These are phyloP conservation scores for Microchrysa polita DNA, from an alignment of 2,888 invertebrate species.

Conservation along the genomic window DNA sequence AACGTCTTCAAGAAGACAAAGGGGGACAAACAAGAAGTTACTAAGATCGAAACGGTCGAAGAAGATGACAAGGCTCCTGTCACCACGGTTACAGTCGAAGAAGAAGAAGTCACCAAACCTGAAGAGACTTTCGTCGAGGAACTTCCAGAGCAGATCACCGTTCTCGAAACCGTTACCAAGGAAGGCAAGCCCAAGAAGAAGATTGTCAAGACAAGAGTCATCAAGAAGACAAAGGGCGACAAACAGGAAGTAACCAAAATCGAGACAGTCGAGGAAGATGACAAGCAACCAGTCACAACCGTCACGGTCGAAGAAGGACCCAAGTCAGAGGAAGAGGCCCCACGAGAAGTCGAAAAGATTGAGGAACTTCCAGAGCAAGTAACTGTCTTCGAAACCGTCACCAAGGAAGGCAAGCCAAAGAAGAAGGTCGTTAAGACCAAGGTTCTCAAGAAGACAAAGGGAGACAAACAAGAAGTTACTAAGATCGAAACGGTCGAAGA, in stretches of 20 bases:
- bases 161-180: neutral
- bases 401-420: slow-evolving; percentile 60
- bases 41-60: slow-evolving; percentile 61
- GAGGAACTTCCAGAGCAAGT: slow-evolving; percentile 61
- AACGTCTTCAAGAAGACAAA: slow-evolving; percentile 59
- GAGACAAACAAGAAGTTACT: slow-evolving; percentile 62
- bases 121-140: too few relatives aligned
- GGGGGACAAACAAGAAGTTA: slow-evolving; percentile 58
- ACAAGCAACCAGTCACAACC: slow-evolving; percentile 60
- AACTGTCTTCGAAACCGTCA: slow-evolving; percentile 61
- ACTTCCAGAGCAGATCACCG: neutral
- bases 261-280: slow-evolving; percentile 63
- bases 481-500: slow-evolving; percentile 63
- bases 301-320: slow-evolving; percentile 55
- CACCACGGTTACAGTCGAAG: slow-evolving; percentile 56
- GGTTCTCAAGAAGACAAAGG: slow-evolving; percentile 65
- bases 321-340: slow-evolving; percentile 49
- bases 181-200: too few relatives aligned
- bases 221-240: slow-evolving; percentile 62
- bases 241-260: slow-evolving; percentile 62
- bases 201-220: slow-evolving; percentile 59
- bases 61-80: slow-evolving; percentile 53
- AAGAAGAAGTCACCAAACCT: slow-evolving; percentile 51
- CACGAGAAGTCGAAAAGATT: slow-evolving; percentile 53
- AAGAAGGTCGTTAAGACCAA: slow-evolving; percentile 64